A percentile compares a stretch with the other conserved stretches of the same genome.
Evolutionary conservation across 2,113 vertebrate genomes (phyloP).

Genomic region (Salvelinus alpinus): DNA sequence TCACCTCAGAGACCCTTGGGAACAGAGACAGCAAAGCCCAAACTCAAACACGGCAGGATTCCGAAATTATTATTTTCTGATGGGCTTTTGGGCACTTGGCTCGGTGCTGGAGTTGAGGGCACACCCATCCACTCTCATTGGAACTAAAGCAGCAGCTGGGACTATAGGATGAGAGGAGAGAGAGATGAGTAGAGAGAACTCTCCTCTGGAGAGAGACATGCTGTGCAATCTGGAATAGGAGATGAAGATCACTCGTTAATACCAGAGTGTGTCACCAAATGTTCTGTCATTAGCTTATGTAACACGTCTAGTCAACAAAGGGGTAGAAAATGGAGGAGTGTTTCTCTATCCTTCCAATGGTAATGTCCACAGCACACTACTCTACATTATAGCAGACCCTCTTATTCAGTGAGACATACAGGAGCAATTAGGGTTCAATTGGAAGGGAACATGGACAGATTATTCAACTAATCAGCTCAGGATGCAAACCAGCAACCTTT

Average conservation of each 20-base stretch:
- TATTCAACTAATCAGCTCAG: too few relatives aligned
- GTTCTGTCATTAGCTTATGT: slow-evolving; percentile 8
- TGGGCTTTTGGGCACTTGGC: slow-evolving; percentile 24
- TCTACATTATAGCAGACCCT: neutral
- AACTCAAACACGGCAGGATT: slow-evolving; percentile 66
- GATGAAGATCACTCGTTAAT: slow-evolving; percentile 42
- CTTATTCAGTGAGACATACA: too few relatives aligned
- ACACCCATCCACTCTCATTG: too few relatives aligned
- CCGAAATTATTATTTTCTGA: slow-evolving; percentile 55
- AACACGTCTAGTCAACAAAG: neutral
- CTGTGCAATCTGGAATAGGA: slow-evolving; percentile 19
- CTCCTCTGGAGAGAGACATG: slow-evolving; percentile 26
- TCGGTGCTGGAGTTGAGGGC: neutral
- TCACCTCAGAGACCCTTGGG: slow-evolving; percentile 55
- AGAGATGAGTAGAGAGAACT: slow-evolving; percentile 27
- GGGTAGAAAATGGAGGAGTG: neutral
- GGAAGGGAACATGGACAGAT: too few relatives aligned
- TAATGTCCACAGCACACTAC: neutral
- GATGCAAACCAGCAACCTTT: too few relatives aligned
- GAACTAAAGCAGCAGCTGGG: neutral
- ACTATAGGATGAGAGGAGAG: neutral
- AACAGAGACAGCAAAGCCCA: slow-evolving; percentile 59
- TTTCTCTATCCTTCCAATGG: neutral
- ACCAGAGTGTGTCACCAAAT: slow-evolving; percentile 23
- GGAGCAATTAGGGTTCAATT: too few relatives aligned